Conservation (phyloP, 2,113 vertebrate species). For the Cochlearius cochlearius region DNA sequence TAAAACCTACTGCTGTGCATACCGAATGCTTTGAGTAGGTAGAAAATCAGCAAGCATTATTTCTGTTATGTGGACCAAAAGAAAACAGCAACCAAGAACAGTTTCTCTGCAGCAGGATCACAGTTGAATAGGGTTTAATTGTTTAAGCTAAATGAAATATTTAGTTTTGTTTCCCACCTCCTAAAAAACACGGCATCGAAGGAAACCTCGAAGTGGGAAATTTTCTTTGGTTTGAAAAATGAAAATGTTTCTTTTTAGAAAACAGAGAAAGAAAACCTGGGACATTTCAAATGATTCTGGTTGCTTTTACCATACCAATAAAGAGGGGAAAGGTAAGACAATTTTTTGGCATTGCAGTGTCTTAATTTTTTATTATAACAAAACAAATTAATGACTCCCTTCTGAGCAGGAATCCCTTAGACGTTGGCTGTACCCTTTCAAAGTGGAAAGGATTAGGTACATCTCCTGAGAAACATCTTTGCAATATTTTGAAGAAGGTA, state of each 20-base stretch:
- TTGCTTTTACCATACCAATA: background rate
- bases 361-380: background rate
- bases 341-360: background rate
- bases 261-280: background rate
- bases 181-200: background rate
- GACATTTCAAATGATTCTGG: background rate
- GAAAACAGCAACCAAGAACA: background rate
- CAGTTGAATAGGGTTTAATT: background rate
- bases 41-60: background rate
- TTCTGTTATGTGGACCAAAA: background rate
- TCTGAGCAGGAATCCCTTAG: background rate
- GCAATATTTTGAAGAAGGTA: background rate
- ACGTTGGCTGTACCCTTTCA: rapidly evolving
- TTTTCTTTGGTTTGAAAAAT: background rate
- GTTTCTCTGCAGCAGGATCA: background rate
- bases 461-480: background rate
- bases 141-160: background rate
- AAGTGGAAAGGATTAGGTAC: background rate
- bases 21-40: background rate
- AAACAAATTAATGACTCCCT: background rate
- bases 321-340: background rate
- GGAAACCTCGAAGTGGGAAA: background rate
- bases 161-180: background rate
- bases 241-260: background rate
- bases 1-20: background rate